Evolutionary conservation across 2,797 vertebrate genomes (phyloP).

Genomic region (Craterocephalus amniculus): DNA sequence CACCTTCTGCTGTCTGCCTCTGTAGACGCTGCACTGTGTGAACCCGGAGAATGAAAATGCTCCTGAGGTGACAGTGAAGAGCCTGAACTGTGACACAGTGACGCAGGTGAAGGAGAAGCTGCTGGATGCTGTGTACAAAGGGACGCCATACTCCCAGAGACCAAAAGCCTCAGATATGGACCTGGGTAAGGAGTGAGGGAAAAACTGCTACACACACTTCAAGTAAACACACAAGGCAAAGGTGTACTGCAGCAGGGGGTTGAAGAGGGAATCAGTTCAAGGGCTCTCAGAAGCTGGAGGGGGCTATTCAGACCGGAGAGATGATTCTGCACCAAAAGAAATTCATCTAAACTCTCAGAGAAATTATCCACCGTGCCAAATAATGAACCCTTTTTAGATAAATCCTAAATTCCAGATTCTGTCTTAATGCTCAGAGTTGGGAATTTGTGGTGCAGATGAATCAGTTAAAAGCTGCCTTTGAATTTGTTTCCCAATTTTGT

Average conservation of each 20-base stretch:
- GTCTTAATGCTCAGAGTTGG: slow-evolving; percentile 5
- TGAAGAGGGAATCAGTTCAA: slow-evolving; percentile 31
- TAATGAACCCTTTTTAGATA: background rate
- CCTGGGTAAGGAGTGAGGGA: slow-evolving; percentile 85
- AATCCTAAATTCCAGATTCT: background rate
- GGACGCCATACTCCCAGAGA: slow-evolving; percentile 96
- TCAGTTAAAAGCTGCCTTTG: background rate
- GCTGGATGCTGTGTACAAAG: slow-evolving; percentile 96
- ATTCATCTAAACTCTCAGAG: slow-evolving; percentile 16
- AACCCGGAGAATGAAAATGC: slow-evolving; percentile 97
- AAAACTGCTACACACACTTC: background rate
- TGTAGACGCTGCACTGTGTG: slow-evolving; percentile 96
- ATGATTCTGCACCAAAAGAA: slow-evolving; percentile 24
- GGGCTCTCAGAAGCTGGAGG: slow-evolving; percentile 40
- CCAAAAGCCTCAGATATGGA: slow-evolving; percentile 98
- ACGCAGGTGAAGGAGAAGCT: slow-evolving; percentile 98
- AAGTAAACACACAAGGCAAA: slow-evolving; percentile 18
- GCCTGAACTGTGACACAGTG: slow-evolving; percentile 97
- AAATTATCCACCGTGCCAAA: slow-evolving; percentile 11
- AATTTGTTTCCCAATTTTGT: background rate
- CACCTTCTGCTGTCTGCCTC: slow-evolving; percentile 12
- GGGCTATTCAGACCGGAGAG: slow-evolving; percentile 25
- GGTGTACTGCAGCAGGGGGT: slow-evolving; percentile 31
- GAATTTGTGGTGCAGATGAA: background rate
- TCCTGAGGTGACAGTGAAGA: slow-evolving; percentile 94